Conservation (phyloP, 2,888 invertebrate species). For the Phengaris arion region DNA sequence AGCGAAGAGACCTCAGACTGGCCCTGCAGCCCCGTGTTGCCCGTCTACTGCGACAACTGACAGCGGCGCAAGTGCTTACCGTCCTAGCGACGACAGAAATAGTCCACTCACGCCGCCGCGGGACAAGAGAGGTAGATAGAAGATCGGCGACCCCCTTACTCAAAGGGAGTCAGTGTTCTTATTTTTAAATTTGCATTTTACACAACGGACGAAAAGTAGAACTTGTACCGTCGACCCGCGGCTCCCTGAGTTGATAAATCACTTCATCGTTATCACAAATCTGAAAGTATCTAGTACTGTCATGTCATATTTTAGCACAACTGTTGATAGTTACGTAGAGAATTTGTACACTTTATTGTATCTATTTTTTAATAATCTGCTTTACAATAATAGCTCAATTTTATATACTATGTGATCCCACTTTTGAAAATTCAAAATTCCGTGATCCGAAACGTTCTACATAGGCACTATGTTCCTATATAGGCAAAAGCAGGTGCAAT, state of each 20-base stretch:
- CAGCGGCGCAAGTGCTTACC: slow-evolving; percentile 29
- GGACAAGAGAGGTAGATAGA: not conserved
- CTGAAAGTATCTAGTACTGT: not conserved
- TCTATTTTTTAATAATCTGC: not conserved
- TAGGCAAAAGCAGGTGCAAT: slow-evolving; percentile 18
- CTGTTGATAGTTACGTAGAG: slow-evolving; percentile 28
- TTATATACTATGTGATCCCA: slow-evolving; percentile 44
- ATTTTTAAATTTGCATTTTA: slow-evolving; percentile 10
- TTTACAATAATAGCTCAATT: slow-evolving; percentile 24
- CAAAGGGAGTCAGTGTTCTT: not conserved
- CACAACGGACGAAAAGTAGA: not conserved
- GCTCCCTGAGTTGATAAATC: slow-evolving; percentile 27
- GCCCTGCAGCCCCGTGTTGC: slow-evolving; percentile 82
- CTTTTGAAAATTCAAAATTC: slow-evolving; percentile 53
- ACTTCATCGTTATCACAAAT: slow-evolving; percentile 23
- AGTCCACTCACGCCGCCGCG: slow-evolving; percentile 6
- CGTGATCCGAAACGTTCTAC: slow-evolving; percentile 44
- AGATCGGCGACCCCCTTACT: not conserved
- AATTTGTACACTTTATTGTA: slow-evolving; percentile 32
- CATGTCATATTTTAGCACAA: slow-evolving; percentile 23
- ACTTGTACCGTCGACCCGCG: not conserved
- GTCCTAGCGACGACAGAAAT: slow-evolving; percentile 14
- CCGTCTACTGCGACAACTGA: slow-evolving; percentile 75
- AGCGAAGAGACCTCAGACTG: slow-evolving; percentile 80
- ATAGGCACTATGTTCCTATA: slow-evolving; percentile 35